Base-by-base conservation (phyloP, 2,888 invertebrate genomes). In the Lycia hirtaria region DNA sequence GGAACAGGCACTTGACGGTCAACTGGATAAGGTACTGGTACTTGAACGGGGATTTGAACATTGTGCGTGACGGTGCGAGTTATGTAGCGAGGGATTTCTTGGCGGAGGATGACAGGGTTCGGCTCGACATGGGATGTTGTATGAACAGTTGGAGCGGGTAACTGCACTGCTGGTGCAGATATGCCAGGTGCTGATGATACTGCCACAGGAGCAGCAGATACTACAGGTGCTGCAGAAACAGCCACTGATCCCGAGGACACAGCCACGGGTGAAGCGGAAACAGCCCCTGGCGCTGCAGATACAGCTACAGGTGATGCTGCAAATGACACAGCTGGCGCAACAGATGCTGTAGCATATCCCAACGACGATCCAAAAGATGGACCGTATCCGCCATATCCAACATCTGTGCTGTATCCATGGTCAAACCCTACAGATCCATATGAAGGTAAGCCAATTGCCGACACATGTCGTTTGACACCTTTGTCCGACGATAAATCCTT, bases 21-120 rank as follows among this genome's bases (percentile, higher is more conserved):
- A 0, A 92, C 87, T 3, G 92, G 92, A 40, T 88, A 86, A 3
- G 93, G 93, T 9, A 92, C 89, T 0, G 91, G 92, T 0, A 93
- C 93, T 62, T 88, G 87, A 1, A 93, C 83, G 1, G 90, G 87
- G 1, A 89, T 84, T 72, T 89, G 90, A 0, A 91, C 84, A 58
- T 90, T 78, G 28, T 86, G 80, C 0, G 92, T 92, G 52, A 92
- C 86, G 0, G 92, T 92, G 53, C 91, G 82, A 1, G 90, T 90
- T 52, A 92, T 87, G 62, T 73, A 90, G 43, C 89, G 81, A 0
- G 91, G 90, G 1, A 91, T 82, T 73, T 92, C 92, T 67, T 91
- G 90, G 3, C 91, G 78, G 2, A 91, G 71, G 22, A 91, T 84
- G 9, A 91, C 89, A 4, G 91, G 92, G 66, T 91, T 91, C 0